Evolutionary conservation across 2,113 vertebrate genomes (phyloP).

Genomic region (Tetrax tetrax): DNA sequence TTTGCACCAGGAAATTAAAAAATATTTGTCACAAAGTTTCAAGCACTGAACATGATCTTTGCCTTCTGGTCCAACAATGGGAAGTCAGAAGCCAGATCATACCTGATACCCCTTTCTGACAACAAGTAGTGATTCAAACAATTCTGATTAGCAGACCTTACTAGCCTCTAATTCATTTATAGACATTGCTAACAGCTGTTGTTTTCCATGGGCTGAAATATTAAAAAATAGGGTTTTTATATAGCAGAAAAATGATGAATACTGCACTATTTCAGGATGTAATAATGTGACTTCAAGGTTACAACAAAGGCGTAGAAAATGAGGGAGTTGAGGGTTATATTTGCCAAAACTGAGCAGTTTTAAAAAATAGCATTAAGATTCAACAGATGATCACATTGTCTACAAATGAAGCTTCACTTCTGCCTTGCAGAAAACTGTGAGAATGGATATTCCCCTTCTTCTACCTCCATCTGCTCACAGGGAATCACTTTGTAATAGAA

Average conservation of each 20-base stretch:
- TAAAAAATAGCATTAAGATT: neutral
- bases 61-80: neutral
- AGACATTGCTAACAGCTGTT: neutral
- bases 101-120: neutral
- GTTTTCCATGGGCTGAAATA: neutral
- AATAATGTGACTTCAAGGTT: neutral
- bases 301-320: neutral
- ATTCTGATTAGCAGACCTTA: neutral
- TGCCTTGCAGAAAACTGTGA: neutral
- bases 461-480: neutral
- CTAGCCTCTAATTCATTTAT: neutral
- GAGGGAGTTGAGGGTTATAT: fast-evolving
- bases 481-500: neutral
- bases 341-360: neutral
- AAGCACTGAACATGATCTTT: neutral
- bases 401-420: neutral
- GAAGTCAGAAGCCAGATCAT: neutral
- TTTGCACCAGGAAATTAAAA: neutral
- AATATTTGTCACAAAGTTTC: neutral
- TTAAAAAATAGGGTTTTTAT: neutral
- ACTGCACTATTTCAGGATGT: neutral
- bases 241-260: neutral
- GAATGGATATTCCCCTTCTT: neutral
- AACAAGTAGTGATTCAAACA: neutral
- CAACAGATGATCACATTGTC: neutral